Evolutionary conservation across 2,888 invertebrate genomes (phyloP).

Genomic region (Mythimna impura): DNA sequence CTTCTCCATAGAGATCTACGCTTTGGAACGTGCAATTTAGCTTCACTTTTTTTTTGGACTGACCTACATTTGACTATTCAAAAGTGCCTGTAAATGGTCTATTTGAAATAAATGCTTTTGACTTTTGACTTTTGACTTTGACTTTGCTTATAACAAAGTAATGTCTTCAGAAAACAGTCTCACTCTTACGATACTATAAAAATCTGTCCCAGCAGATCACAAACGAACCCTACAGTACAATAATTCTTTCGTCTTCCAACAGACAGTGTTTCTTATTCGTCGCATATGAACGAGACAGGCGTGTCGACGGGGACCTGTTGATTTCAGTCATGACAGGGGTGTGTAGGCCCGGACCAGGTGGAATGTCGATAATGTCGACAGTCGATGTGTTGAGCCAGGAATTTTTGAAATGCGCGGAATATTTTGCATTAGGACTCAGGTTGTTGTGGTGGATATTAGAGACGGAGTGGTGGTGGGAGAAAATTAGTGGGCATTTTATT

Average conservation of each 20-base stretch:
- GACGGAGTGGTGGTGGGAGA: not conserved
- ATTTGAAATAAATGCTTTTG: no score
- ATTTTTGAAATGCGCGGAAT: conserved; percentile 12
- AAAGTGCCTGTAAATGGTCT: no score
- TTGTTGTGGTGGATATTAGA: not conserved
- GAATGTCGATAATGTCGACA: conserved; percentile 47
- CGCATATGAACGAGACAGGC: conserved; percentile 70
- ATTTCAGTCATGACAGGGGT: conserved; percentile 80
- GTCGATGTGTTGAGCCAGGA: conserved; percentile 37
- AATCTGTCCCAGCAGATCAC: not conserved
- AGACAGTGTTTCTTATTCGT: conserved; percentile 58
- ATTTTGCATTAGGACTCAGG: not conserved
- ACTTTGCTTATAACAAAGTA: not conserved
- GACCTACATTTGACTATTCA: no score
- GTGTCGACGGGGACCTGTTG: conserved; percentile 84
- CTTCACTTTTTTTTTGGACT: no score
- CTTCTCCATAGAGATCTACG: no score
- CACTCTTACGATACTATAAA: not conserved
- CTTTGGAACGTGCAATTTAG: no score
- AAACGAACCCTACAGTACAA: not conserved
- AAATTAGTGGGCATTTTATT: not conserved
- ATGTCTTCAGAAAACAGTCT: not conserved
- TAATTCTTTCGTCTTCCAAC: conserved; percentile 38
- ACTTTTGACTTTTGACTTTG: no score
- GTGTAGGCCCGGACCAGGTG: conserved; percentile 46